A percentile compares a stretch with the other conserved stretches of the same genome.
Evolutionary conservation across 2,888 invertebrate genomes (phyloP).

Genomic region (Hydriomena furcata): DNA sequence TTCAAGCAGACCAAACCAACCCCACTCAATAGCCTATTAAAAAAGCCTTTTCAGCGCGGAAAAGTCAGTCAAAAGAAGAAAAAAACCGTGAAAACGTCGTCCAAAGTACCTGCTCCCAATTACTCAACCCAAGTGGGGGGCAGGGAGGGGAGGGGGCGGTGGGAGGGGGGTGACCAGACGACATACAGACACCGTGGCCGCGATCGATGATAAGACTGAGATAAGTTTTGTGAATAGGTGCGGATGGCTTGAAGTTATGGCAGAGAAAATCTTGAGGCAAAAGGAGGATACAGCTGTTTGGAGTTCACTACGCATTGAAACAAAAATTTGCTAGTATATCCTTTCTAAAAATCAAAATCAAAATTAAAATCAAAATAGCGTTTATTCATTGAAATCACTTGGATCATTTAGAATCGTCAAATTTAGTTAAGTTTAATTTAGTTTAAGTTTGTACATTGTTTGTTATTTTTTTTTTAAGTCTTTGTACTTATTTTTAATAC

Average conservation of each 20-base stretch:
- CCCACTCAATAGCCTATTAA: slow-evolving; percentile 22
- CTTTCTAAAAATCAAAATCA: too few relatives aligned
- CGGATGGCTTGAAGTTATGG: not conserved
- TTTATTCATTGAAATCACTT: too few relatives aligned
- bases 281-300: too few relatives aligned
- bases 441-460: too few relatives aligned
- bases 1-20: slow-evolving; percentile 10
- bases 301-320: too few relatives aligned
- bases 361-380: too few relatives aligned
- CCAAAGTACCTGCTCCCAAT: slow-evolving; percentile 64
- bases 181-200: slow-evolving; percentile 57
- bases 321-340: too few relatives aligned
- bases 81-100: slow-evolving; percentile 39
- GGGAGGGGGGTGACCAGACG: slow-evolving; percentile 41
- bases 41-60: slow-evolving; percentile 26
- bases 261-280: not conserved
- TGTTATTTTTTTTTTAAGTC: too few relatives aligned
- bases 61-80: slow-evolving; percentile 23
- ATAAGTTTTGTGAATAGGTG: slow-evolving; percentile 30
- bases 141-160: slow-evolving; percentile 37
- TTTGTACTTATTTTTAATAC: too few relatives aligned
- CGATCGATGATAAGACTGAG: slow-evolving; percentile 60
- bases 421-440: too few relatives aligned
- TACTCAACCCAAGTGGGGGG: slow-evolving; percentile 59
- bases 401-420: too few relatives aligned